These are phyloP conservation scores for Osmerus eperlanus DNA, from an alignment of 2,113 vertebrate genomes.

Conservation along the genomic window DNA sequence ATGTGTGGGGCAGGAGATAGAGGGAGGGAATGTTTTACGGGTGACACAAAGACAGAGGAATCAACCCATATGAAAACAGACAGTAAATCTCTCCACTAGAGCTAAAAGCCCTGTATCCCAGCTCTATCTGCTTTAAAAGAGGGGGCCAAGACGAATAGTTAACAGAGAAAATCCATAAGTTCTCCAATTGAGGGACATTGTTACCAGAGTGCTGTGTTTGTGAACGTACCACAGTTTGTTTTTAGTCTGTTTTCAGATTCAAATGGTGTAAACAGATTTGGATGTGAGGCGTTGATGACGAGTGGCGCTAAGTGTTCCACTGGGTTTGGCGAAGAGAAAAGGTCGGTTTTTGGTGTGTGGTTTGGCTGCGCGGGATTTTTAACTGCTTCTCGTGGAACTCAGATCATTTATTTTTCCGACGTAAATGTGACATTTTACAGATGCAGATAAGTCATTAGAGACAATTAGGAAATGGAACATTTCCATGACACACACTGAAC, in stretches of 20 bases:
- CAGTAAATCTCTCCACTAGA: slow-evolving; percentile 30
- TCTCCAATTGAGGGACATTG: slow-evolving; percentile 9
- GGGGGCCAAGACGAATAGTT: not conserved
- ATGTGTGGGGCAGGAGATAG: not conserved
- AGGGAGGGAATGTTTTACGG: slow-evolving; percentile 18
- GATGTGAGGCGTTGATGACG: slow-evolving; percentile 57
- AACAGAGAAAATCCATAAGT: slow-evolving; percentile 1
- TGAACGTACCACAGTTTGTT: slow-evolving; percentile 47
- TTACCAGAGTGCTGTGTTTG: slow-evolving; percentile 27
- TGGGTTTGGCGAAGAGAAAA: slow-evolving; percentile 49
- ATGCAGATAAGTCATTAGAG: slow-evolving; percentile 54
- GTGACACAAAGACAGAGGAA: slow-evolving; percentile 39
- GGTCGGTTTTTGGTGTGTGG: slow-evolving; percentile 50
- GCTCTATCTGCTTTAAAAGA: not conserved
- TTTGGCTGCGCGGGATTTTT: slow-evolving; percentile 57
- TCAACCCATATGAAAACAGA: slow-evolving; percentile 36
- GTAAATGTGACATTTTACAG: slow-evolving; percentile 44
- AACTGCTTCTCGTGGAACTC: slow-evolving; percentile 53
- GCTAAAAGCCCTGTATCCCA: not conserved
- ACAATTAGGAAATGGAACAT: slow-evolving; percentile 54
- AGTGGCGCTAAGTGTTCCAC: slow-evolving; percentile 45
- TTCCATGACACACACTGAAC: slow-evolving; percentile 50
- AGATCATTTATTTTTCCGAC: slow-evolving; percentile 62
- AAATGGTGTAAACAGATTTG: slow-evolving; percentile 52
- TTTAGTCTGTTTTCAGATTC: slow-evolving; percentile 40